Conservation (phyloP, 2,888 invertebrate species). For the Scaptodrosophila latifasciaeformis region DNA sequence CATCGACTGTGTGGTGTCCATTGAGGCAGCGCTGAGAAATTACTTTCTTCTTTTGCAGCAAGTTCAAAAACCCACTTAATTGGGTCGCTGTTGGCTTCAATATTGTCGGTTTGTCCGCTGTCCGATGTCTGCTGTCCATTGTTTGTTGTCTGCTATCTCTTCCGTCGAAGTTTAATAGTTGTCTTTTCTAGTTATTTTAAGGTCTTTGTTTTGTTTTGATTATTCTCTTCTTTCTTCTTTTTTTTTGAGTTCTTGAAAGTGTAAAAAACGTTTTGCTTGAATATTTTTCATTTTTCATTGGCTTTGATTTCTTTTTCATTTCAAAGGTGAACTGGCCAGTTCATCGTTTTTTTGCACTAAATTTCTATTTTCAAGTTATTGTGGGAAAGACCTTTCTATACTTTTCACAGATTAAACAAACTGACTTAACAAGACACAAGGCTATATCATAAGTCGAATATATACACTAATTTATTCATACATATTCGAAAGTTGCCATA, state of each 20-base stretch:
- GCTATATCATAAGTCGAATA: too few relatives aligned
- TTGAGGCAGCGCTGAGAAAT: constrained; percentile 44
- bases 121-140: too few relatives aligned
- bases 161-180: too few relatives aligned
- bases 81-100: constrained; percentile 49
- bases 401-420: too few relatives aligned
- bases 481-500: too few relatives aligned
- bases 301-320: constrained; percentile 55
- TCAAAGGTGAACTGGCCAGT: not conserved
- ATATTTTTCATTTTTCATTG: constrained; percentile 57
- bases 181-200: constrained; percentile 26
- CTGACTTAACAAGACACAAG: too few relatives aligned
- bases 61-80: constrained; percentile 38
- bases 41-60: constrained; percentile 47
- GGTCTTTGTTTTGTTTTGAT: constrained; percentile 8
- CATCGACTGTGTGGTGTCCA: not conserved
- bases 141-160: too few relatives aligned
- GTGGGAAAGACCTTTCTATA: constrained; percentile 21
- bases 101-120: constrained; percentile 39
- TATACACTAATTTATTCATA: too few relatives aligned
- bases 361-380: not conserved
- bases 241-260: constrained; percentile 42
- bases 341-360: constrained; percentile 7
- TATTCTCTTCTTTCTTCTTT: constrained; percentile 23
- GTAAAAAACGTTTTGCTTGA: constrained; percentile 19